phyloP scores from a whole-genome alignment of 2,888 invertebrate genomes.

The Anoplius nigerrimus region DNA sequence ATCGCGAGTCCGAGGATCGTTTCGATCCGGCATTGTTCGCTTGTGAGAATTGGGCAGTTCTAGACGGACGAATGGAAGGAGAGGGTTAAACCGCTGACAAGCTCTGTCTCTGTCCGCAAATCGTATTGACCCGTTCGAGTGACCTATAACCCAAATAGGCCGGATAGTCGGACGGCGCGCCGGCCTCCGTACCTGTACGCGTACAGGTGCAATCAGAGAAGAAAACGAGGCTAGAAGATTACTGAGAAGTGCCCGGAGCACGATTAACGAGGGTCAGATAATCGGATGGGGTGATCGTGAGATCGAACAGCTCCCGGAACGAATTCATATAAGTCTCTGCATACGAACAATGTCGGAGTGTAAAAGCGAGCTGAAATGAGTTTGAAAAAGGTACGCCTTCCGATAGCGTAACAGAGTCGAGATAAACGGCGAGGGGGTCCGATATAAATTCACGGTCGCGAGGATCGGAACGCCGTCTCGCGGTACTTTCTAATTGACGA shows the following conservation, averaged over 20 bases:
- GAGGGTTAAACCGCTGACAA: background rate
- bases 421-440: background rate
- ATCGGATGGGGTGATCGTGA: background rate
- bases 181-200: too few species aligned
- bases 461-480: constrained; percentile 3
- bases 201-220: too few species aligned
- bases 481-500: constrained; percentile 21
- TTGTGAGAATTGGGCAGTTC: background rate
- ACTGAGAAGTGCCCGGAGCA: too few species aligned
- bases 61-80: background rate
- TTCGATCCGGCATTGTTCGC: constrained; percentile 1
- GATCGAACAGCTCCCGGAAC: background rate
- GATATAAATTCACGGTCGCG: constrained; percentile 2
- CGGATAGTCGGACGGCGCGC: background rate
- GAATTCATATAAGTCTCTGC: background rate
- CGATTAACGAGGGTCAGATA: too few species aligned
- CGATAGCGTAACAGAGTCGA: background rate
- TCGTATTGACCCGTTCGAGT: constrained; percentile 5
- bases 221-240: too few species aligned
- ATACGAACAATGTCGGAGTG: too few species aligned
- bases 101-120: background rate
- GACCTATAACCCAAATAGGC: constrained; percentile 4
- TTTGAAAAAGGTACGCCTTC: too few species aligned
- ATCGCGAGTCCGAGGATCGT: too few species aligned
- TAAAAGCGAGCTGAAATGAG: too few species aligned